Conservation (phyloP, 2,113 vertebrate genomes). For the Mandrillus leucophaeus region DNA sequence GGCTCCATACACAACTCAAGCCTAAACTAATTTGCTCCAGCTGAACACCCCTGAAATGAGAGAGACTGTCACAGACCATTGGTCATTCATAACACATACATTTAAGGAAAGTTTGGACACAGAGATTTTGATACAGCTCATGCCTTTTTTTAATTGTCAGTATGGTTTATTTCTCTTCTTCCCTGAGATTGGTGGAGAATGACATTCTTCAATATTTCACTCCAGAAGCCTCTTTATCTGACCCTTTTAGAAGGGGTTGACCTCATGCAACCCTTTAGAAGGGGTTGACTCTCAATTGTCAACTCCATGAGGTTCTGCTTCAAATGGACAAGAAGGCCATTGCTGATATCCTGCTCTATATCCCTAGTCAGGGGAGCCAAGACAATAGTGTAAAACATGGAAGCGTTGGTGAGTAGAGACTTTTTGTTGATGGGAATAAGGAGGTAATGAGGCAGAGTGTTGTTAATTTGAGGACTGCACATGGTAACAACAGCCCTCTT, state of each 20-base stretch:
- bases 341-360: constrained; percentile 90
- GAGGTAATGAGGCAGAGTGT: constrained; percentile 89
- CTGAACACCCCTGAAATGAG: constrained; percentile 92
- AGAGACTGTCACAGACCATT: constrained; percentile 96
- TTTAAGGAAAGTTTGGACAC: constrained; percentile 91
- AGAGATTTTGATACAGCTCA: constrained; percentile 87
- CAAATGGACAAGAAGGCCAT: constrained; percentile 89
- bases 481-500: constrained; percentile 89
- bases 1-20: constrained; percentile 16
- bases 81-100: constrained; percentile 95
- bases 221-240: constrained; percentile 90
- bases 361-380: constrained; percentile 84
- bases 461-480: constrained; percentile 93
- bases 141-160: constrained; percentile 39
- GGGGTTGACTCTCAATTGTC: constrained; percentile 85
- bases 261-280: constrained; percentile 83
- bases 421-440: constrained; percentile 89
- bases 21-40: constrained; percentile 83
- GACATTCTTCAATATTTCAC: constrained; percentile 93
- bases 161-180: constrained; percentile 27
- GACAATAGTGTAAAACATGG: constrained; percentile 82
- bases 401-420: constrained; percentile 84
- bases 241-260: constrained; percentile 87
- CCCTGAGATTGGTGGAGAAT: constrained; percentile 83
- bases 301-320: constrained; percentile 85